A percentile compares a stretch with the other conserved stretches of the same genome.
Evolutionary conservation across 2,888 invertebrate species (phyloP).

Genomic region (Sphecodes monilicornis): DNA sequence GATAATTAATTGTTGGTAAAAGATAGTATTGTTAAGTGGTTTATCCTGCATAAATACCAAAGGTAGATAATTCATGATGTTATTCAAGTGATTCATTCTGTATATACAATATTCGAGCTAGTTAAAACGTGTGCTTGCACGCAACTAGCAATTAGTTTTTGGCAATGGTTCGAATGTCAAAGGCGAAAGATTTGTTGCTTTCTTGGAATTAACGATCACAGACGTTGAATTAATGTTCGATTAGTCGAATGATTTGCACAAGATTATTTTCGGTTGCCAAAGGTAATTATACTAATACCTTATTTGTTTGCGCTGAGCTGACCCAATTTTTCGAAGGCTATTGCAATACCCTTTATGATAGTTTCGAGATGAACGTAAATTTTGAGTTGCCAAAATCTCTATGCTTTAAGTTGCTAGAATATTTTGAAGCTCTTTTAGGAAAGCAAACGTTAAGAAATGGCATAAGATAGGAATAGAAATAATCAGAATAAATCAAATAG

Average conservation of each 20-base stretch:
- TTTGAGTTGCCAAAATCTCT: background rate
- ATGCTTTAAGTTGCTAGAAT: background rate
- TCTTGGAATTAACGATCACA: constrained; percentile 22
- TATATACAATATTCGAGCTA: constrained; percentile 5
- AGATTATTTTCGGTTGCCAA: constrained; percentile 39
- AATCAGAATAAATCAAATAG: background rate
- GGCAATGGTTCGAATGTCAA: constrained; percentile 32
- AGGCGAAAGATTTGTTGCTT: constrained; percentile 23
- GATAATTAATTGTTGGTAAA: too few species aligned
- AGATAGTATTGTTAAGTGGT: too few species aligned
- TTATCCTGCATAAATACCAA: background rate
- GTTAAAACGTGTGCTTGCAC: background rate
- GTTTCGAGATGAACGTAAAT: background rate
- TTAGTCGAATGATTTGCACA: constrained; percentile 46
- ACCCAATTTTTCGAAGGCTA: constrained; percentile 28
- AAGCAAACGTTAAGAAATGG: background rate
- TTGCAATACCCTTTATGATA: background rate
- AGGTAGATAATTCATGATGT: background rate
- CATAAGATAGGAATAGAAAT: background rate
- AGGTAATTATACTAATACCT: constrained; percentile 47
- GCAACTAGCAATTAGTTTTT: constrained; percentile 45
- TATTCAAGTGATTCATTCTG: background rate
- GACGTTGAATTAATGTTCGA: constrained; percentile 52
- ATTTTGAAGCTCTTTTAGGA: background rate
- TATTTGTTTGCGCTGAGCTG: constrained; percentile 18